Base-by-base conservation (phyloP, 2,797 vertebrate species). In the Propithecus deckenii region DNA sequence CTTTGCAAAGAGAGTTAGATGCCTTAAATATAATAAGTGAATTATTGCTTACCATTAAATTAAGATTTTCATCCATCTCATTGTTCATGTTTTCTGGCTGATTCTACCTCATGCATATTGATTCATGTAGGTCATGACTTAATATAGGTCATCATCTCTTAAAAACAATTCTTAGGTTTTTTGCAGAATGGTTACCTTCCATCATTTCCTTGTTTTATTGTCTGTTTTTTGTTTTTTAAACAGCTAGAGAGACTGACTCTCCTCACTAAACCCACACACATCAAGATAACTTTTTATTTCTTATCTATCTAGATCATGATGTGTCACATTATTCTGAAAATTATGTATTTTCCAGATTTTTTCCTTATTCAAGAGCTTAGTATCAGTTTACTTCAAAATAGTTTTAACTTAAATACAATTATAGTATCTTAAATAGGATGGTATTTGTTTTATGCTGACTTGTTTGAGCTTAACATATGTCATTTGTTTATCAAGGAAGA, bases 281-380 rank as follows among this genome's bases (percentile, higher is more conserved):
- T 65, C 61, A 93, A 46, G 41, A 81, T 76, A 46, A 35, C 67
- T 12, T 83, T 92, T 93, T 71, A 41, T 90, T 72, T 92, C 35
- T 91, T 88, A 67, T n/a, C 79, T 55, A 14, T 50, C 95, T 86
- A 76, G 69, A 10, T 91, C 80, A 76, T 83, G 41, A 0, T 87
- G 20, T 78, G n/a, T 86, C n/a, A 91, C 59, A 80, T 95, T 95
- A 91, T 93, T 92, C 41, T 22, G 50, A 80, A 96, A 74, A n/a
- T 75, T 86, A 9, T 69, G 10, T 78, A n/a, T 74, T 96, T 92
- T 67, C 38, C 14, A 81, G 28, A 79, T 88, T 71, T 81, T 72
- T 72, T 7, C 48, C 38, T 83, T 63, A 83, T 85, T 84, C 38
- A 79, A 91, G 79, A 41, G 23, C 50, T 84, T 65, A 91, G 12